phyloP scores from a whole-genome alignment of 2,888 invertebrate genomes.

The Timema cristinae region DNA sequence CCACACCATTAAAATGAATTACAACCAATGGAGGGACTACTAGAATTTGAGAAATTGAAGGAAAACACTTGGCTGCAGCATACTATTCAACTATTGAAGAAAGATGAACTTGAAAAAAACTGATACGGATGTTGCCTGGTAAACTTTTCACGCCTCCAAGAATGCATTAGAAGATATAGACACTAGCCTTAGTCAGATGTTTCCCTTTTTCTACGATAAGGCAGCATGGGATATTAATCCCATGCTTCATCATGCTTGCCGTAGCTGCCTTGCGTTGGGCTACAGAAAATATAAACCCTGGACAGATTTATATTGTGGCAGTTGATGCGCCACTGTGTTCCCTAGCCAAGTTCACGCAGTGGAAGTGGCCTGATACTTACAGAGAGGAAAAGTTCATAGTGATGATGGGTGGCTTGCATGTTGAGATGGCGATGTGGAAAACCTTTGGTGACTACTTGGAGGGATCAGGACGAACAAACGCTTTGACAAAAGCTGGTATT shows the following conservation, averaged over 20 bases:
- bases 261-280: too few relatives aligned
- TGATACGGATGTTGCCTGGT: not conserved
- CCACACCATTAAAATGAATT: slow-evolving; percentile 1
- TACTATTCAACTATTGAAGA: not conserved
- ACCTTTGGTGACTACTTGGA: slow-evolving; percentile 6
- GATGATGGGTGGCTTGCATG: not conserved
- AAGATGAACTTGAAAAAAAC: not conserved
- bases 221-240: too few relatives aligned
- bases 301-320: not conserved
- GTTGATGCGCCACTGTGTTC: not conserved
- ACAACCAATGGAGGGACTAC: not conserved
- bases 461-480: not conserved
- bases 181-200: not conserved
- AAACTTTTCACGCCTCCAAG: too few relatives aligned
- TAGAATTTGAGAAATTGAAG: not conserved
- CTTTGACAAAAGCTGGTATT: not conserved
- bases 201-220: not conserved
- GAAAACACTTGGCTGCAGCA: not conserved
- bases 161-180: too few relatives aligned
- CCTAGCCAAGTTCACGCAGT: not conserved
- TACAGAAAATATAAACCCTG: too few relatives aligned
- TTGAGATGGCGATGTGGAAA: not conserved
- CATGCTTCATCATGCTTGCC: too few relatives aligned
- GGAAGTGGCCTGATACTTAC: slow-evolving; percentile 5
- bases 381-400: slow-evolving; percentile 2